These are phyloP conservation scores for Agonopterix alstromeriana DNA, from an alignment of 2,888 invertebrate species.

Conservation along the genomic window DNA sequence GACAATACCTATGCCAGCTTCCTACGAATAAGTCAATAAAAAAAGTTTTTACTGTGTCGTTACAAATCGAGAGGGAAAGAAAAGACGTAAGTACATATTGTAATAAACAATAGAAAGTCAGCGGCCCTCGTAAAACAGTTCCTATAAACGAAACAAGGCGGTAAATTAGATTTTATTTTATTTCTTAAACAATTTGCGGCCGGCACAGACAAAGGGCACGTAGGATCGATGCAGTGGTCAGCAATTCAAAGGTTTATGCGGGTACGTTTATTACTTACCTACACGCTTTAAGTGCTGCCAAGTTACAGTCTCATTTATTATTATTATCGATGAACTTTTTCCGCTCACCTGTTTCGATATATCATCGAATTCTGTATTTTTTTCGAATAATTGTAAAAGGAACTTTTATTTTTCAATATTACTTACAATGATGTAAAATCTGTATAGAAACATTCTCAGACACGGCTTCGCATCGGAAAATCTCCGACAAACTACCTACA, in stretches of 20 bases:
- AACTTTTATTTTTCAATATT: too few species aligned
- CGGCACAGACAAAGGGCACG: slow-evolving; percentile 66
- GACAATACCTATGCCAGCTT: too few species aligned
- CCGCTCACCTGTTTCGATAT: too few species aligned
- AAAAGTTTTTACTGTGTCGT: too few species aligned
- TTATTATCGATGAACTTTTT: slow-evolving; percentile 18
- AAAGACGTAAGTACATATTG: slow-evolving; percentile 22
- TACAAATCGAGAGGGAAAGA: not conserved
- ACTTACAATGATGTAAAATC: too few species aligned
- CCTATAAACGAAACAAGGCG: slow-evolving; percentile 67
- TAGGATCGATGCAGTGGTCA: slow-evolving; percentile 69
- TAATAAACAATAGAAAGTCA: slow-evolving; percentile 57
- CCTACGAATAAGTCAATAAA: too few species aligned
- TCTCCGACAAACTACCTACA: too few species aligned
- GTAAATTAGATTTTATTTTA: slow-evolving; percentile 75
- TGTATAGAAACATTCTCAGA: too few species aligned
- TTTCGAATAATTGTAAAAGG: too few species aligned
- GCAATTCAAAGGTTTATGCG: slow-evolving; percentile 75
- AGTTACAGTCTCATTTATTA: slow-evolving; percentile 13
- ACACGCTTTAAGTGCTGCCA: slow-evolving; percentile 30
- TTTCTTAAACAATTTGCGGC: slow-evolving; percentile 74
- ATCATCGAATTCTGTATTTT: too few species aligned
- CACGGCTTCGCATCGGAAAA: too few species aligned
- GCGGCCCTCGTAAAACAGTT: slow-evolving; percentile 62
- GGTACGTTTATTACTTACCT: slow-evolving; percentile 70